Base-by-base conservation (phyloP, 1,140 invertebrate species). In the Babylonia areolata region DNA sequence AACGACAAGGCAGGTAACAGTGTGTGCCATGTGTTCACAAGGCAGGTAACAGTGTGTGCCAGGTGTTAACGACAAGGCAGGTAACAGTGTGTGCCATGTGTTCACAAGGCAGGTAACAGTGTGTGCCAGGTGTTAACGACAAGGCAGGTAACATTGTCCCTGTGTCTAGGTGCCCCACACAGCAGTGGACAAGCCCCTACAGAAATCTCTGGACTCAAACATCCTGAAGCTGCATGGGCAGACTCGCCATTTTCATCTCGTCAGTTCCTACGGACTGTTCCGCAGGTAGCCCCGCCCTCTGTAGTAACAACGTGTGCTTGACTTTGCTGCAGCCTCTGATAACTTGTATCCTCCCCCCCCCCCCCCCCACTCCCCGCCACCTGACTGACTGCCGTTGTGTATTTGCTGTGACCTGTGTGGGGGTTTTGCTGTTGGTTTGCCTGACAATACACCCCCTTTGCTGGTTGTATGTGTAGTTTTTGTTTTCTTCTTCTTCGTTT, bases 131-230 rank as follows among this genome's bases (percentile, higher is more conserved):
- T 51, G 1, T 75, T n/a, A n/a, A 12, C 23, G 71, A 75, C 71
- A 33, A 37, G 23, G 54, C 37, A n/a, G 39, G 23, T 20, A 71
- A 81, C 42, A 73, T 78, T 64, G 83, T 79, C 31, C 2, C 40
- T 85, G 79, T 89, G 71, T 87, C 54, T 90, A 96, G 96, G 95
- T 96, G 86, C 96, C 96, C 35, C 95, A 95, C 89, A 94, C 96
- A 35, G 94, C 93, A 20, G 89, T 97, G 39, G 95, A 97, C 92
- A 94, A 95, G 81, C 93, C 95, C 69, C 95, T 95, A 2, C 96
- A 96, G 90, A 93, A 94, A 79, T 35, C 85, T 37, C 46, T 94
- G 33, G 90, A 91, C 46, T 82, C 79, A 37, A 64, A 84, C 69
- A 85, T 92, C 17, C 73, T 86, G 71, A 54, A 37, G 3, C 88